A percentile compares a stretch with the other conserved stretches of the same genome.
phyloP scores from a whole-genome alignment of 2,113 vertebrate species.

The Origma solitaria region DNA sequence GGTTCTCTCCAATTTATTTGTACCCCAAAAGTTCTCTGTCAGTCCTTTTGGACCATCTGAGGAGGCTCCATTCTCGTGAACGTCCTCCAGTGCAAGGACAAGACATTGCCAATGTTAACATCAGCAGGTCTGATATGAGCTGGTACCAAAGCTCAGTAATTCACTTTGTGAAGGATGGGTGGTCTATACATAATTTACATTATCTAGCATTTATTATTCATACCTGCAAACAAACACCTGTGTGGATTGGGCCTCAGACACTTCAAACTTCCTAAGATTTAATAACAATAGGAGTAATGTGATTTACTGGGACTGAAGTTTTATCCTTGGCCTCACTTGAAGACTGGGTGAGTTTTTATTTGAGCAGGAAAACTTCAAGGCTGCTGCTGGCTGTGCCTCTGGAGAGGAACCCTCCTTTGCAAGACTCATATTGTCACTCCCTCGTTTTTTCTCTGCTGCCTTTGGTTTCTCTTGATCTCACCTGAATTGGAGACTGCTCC shows the following conservation, averaged over 20 bases:
- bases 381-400: background rate
- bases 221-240: background rate
- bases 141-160: background rate
- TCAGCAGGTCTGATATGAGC: background rate
- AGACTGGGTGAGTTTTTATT: background rate
- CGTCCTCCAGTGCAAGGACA: background rate
- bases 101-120: fast-evolving
- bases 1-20: background rate
- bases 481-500: background rate
- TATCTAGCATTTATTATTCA: background rate
- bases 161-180: background rate
- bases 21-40: background rate
- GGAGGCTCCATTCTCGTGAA: background rate
- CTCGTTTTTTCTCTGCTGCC: background rate
- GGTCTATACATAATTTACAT: background rate
- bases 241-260: background rate
- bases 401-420: background rate
- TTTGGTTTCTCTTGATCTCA: background rate
- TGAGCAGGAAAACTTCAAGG: background rate
- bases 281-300: background rate
- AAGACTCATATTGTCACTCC: background rate
- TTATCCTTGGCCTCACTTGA: background rate
- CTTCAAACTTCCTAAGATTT: background rate
- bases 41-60: background rate
- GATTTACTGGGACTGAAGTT: background rate